Base-by-base conservation (phyloP, 2,888 invertebrate genomes). In the Tethea ocularis region DNA sequence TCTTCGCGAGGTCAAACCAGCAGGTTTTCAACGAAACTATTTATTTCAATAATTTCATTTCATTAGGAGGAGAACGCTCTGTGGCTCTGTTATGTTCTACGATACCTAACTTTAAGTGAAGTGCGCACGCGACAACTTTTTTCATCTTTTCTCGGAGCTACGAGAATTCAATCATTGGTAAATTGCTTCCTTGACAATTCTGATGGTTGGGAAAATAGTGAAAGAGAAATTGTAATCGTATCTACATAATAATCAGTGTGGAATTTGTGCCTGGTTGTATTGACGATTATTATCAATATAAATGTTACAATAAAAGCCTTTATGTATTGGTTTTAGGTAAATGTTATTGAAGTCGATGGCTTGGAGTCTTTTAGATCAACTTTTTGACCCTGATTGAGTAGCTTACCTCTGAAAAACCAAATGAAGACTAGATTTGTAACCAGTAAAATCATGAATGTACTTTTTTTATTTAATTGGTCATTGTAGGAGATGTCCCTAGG, bases 141-240 rank as follows among this genome's bases (percentile, higher is more conserved):
- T 64, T 62, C 59, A 57, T 60, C 62, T 67, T 68, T 62, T 70
- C 62, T 64, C 52, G 58, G 57, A 51, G 62, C 58, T 63, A 70
- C 71, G 66, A 67, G 77, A 78, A 75, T 71, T 72, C 70, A 68
- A 75, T 72, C 64, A 59, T 58, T 57, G 56, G 59, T 46, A 68
- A 62, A 75, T 71, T 68, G 65, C 71, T 76, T 76, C 75, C 77
- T 66, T 20, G 61, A 59, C 59, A 61, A 46, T 57, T 57, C 61
- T 68, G 69, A 68, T 69, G 66, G 64, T 71, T 73, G 72, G 61
- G 77, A 76, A 77, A 73, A 67, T 67, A 64, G 63, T 55, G 36
- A 56, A 58, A 66, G 64, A 64, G 62, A 61, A 66, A 70, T 66
- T 60, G 57, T 41, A 58, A 62, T 60, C 46, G 51, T 56, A 57